Evolutionary conservation across 1,140 invertebrate genomes (phyloP).

Genomic region (Pentalonia nigronervosa): DNA sequence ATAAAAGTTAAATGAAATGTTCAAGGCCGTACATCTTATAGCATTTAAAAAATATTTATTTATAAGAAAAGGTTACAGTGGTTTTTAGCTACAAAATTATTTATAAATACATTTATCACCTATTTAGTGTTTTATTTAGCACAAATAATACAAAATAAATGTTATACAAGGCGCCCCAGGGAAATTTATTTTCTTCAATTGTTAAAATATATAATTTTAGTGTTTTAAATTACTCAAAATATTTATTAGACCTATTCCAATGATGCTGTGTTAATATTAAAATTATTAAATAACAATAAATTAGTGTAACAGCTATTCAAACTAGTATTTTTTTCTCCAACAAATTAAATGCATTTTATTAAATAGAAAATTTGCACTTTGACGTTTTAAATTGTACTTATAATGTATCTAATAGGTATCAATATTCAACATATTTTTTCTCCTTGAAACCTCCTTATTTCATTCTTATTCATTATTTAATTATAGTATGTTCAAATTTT

Average conservation of each 20-base stretch:
- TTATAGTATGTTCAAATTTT: too few relatives aligned
- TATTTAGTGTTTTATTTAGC: not conserved
- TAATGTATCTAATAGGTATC: too few relatives aligned
- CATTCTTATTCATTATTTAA: too few relatives aligned
- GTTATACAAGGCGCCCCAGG: not conserved
- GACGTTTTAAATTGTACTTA: too few relatives aligned
- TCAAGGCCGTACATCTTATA: too few relatives aligned
- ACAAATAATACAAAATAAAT: not conserved
- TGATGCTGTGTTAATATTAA: not conserved
- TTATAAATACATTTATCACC: not conserved
- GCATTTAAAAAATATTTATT: too few relatives aligned
- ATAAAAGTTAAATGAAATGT: too few relatives aligned
- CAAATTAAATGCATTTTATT: too few relatives aligned
- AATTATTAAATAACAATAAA: not conserved
- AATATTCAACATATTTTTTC: too few relatives aligned
- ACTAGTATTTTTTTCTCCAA: not conserved
- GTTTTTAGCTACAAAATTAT: not conserved
- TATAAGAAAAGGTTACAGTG: too few relatives aligned
- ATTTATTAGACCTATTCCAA: not conserved
- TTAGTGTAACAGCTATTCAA: not conserved
- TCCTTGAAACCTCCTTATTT: too few relatives aligned
- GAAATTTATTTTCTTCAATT: not conserved
- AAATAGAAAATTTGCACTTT: too few relatives aligned
- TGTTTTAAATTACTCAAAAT: not conserved
- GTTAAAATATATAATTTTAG: not conserved